Percentiles rank a stretch among this genome's conserved stretches.
These are phyloP conservation scores for Lepidothrix coronata DNA, from an alignment of 2,113 vertebrate genomes.

Conservation along the genomic window DNA sequence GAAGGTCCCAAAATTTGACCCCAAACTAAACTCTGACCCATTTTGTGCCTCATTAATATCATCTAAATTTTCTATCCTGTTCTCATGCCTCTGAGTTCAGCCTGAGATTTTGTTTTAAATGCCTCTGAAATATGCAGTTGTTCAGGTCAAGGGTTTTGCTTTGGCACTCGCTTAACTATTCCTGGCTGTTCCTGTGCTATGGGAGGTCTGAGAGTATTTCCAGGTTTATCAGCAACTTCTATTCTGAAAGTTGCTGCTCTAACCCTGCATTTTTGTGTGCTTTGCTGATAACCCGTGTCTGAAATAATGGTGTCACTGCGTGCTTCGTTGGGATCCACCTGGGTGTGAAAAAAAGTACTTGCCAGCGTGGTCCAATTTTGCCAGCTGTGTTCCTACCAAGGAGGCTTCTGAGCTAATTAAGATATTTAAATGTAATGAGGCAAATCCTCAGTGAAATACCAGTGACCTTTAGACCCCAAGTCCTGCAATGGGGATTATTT, in stretches of 20 bases:
- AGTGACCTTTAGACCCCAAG: not conserved
- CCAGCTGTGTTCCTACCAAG: accelerated
- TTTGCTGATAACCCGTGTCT: constrained; percentile 9
- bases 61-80: not conserved
- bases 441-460: not conserved
- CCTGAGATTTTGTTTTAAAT: not conserved
- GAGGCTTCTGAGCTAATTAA: constrained; percentile 1
- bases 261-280: not conserved
- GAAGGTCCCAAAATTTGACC: not conserved
- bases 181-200: not conserved
- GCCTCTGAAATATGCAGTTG: not conserved
- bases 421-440: not conserved
- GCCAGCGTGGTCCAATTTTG: not conserved
- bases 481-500: not conserved
- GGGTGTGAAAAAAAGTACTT: not conserved
- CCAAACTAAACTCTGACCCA: not conserved
- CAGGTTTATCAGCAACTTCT: constrained; percentile 54
- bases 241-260: not conserved
- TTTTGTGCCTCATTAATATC: not conserved
- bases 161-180: constrained; percentile 13
- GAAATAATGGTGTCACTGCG: not conserved
- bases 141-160: constrained; percentile 41
- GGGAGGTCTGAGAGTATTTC: constrained; percentile 30
- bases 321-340: not conserved
- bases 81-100: constrained; percentile 1